These are phyloP conservation scores for Drosophila aldrichi DNA, from an alignment of 2,888 invertebrate species.

Conservation along the genomic window DNA sequence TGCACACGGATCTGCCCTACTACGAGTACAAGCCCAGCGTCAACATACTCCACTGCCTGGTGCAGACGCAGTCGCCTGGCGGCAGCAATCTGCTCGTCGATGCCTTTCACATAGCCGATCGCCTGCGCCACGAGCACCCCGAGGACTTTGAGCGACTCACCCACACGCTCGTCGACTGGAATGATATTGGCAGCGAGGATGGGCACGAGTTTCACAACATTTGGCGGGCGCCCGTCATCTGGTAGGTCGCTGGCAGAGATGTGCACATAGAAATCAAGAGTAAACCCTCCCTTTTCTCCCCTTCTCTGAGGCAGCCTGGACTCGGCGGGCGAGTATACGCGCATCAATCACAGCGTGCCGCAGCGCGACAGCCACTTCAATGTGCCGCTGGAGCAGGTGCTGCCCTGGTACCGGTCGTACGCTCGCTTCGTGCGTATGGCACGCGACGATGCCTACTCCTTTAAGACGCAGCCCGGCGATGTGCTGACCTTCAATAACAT, in stretches of 20 bases:
- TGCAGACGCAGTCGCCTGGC: constrained; percentile 88
- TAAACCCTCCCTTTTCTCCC: neutral
- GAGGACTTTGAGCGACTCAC: constrained; percentile 87
- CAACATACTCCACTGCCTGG: constrained; percentile 90
- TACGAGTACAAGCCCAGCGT: constrained; percentile 91
- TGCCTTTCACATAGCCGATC: constrained; percentile 88
- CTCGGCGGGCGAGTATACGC: constrained; percentile 86
- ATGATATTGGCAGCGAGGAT: constrained; percentile 89
- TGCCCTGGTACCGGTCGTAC: constrained; percentile 90
- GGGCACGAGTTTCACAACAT: constrained; percentile 88
- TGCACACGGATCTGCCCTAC: constrained; percentile 92
- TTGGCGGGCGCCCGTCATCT: constrained; percentile 88
- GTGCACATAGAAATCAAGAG: too few relatives aligned
- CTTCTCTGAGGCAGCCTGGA: constrained; percentile 70
- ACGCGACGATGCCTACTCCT: constrained; percentile 87
- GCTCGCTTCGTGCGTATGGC: constrained; percentile 88
- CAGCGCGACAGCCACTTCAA: constrained; percentile 90
- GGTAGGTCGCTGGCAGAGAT: constrained; percentile 83
- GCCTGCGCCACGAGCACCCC: constrained; percentile 87
- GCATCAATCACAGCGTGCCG: constrained; percentile 91
- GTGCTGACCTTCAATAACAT: constrained; percentile 91
- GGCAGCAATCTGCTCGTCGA: constrained; percentile 90
- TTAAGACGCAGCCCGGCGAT: constrained; percentile 89
- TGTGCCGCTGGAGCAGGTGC: constrained; percentile 87
- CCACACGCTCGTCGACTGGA: constrained; percentile 89